These are phyloP conservation scores for Pterocles orientalis DNA, from an alignment of 2,113 vertebrate genomes.

Conservation along the genomic window DNA sequence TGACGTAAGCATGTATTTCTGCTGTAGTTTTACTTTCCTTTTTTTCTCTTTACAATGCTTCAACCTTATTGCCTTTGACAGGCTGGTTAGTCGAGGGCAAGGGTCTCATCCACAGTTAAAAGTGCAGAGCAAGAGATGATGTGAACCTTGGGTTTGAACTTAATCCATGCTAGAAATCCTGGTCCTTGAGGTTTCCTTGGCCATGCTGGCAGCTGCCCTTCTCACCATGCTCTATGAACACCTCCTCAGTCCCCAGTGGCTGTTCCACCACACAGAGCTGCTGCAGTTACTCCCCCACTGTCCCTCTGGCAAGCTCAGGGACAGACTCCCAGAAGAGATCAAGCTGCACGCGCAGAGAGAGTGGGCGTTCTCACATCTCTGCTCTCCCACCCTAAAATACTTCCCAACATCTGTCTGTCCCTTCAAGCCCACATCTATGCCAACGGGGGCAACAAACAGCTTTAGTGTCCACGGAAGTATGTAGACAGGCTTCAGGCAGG, in stretches of 20 bases:
- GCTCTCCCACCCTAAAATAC: not conserved
- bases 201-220: not conserved
- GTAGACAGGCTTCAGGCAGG: not conserved
- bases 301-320: not conserved
- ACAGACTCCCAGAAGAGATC: not conserved
- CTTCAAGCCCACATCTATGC: not conserved
- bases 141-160: not conserved
- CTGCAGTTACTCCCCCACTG: not conserved
- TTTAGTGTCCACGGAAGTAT: not conserved
- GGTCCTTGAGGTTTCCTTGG: not conserved
- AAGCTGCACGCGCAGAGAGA: not conserved
- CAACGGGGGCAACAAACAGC: not conserved
- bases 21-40: not conserved
- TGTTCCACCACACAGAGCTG: not conserved
- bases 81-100: not conserved
- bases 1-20: conserved; percentile 71
- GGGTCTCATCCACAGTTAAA: not conserved
- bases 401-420: not conserved
- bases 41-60: not conserved
- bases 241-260: not conserved
- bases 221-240: not conserved
- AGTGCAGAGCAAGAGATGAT: not conserved
- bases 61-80: not conserved
- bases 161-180: not conserved
- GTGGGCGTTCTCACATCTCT: not conserved